Conservation (phyloP, 2,113 vertebrate species). For the Anas platyrhynchos region DNA sequence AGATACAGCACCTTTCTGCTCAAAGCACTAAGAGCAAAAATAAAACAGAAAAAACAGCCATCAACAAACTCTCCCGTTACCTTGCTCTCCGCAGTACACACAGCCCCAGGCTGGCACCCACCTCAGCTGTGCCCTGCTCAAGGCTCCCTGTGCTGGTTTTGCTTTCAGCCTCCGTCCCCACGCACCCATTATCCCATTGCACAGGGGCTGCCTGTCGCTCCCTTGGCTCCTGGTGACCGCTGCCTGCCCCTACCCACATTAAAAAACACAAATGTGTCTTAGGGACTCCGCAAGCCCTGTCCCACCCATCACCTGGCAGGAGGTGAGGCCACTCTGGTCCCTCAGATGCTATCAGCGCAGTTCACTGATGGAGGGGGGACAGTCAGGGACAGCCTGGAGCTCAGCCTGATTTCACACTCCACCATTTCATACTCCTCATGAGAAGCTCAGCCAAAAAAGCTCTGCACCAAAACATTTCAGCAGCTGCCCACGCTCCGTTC, state of each 20-base stretch:
- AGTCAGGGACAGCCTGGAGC: not conserved
- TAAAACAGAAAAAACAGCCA: not conserved
- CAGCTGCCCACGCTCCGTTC: not conserved
- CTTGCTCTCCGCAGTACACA: accelerated
- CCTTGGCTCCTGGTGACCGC: not conserved
- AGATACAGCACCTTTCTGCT: not conserved
- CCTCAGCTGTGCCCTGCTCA: not conserved
- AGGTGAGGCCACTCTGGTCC: not conserved
- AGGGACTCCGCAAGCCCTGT: not conserved
- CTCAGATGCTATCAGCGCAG: not conserved
- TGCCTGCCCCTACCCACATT: not conserved
- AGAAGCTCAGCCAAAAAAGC: not conserved
- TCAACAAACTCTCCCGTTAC: not conserved
- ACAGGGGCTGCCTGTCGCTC: not conserved
- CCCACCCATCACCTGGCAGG: not conserved
- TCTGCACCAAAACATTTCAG: not conserved
- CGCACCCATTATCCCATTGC: accelerated
- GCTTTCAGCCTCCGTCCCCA: not conserved
- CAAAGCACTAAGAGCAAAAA: not conserved
- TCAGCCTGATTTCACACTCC: not conserved
- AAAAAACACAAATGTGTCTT: accelerated
- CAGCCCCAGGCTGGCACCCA: not conserved
- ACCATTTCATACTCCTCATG: not conserved
- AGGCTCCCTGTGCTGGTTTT: not conserved
- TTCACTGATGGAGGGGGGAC: not conserved